Percentiles rank a stretch among this genome's conserved stretches.
These are phyloP conservation scores for Acanthaster planci DNA, from an alignment of 35 echinoderm and acorn worm species.

Conservation along the genomic window DNA sequence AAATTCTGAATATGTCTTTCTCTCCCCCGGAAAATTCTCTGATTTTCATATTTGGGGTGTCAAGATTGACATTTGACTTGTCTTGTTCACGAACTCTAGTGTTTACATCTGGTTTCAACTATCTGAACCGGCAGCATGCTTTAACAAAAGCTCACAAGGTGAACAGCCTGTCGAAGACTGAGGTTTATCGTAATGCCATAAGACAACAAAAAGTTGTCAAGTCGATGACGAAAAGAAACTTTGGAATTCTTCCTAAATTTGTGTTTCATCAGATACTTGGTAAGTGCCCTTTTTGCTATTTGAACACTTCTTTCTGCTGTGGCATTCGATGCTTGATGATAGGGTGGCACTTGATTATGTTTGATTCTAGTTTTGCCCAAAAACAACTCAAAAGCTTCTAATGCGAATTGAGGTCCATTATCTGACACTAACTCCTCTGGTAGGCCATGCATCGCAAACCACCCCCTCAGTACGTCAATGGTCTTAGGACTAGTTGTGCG, in stretches of 20 bases:
- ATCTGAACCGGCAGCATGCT: neutral
- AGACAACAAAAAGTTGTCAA: constrained; percentile 36
- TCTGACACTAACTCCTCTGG: constrained; percentile 63
- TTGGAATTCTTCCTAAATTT: neutral
- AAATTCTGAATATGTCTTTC: constrained; percentile 10
- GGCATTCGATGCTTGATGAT: constrained; percentile 62
- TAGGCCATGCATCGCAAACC: constrained; percentile 68
- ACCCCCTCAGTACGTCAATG: constrained; percentile 34
- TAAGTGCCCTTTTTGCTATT: constrained; percentile 25
- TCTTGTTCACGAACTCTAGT: neutral
- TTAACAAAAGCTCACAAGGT: constrained; percentile 9
- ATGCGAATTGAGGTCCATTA: constrained; percentile 81
- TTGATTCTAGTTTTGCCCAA: constrained; percentile 44
- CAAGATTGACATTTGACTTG: neutral
- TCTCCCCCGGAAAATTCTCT: neutral
- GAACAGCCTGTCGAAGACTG: too few species aligned
- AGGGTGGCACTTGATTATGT: constrained; percentile 41
- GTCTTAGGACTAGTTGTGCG: constrained; percentile 49
- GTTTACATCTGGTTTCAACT: too few species aligned
- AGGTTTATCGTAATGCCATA: constrained; percentile 34
- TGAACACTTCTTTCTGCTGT: constrained; percentile 41
- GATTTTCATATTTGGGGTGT: constrained; percentile 13
- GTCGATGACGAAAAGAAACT: too few species aligned
- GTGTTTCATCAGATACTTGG: neutral
- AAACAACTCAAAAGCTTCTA: constrained; percentile 41